Conservation (phyloP, 2,797 vertebrate genomes). For the Lemur catta region DNA sequence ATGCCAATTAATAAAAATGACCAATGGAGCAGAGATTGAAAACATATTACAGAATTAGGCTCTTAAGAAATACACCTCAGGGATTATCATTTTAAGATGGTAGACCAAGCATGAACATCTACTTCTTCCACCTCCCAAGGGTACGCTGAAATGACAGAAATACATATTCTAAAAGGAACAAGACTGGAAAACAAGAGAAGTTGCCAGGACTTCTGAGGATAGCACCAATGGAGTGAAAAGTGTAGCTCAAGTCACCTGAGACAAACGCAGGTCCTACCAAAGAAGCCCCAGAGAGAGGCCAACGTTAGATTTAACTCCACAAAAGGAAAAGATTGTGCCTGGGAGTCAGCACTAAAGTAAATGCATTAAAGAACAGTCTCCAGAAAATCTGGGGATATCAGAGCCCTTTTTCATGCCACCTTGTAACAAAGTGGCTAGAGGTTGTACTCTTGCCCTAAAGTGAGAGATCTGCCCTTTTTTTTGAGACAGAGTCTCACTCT, state of each 20-base stretch:
- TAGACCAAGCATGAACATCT: not conserved
- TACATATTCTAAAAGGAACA: not conserved
- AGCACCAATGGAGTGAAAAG: not conserved
- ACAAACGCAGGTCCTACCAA: not conserved
- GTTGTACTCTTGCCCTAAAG: not conserved
- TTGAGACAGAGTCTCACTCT: too few species aligned
- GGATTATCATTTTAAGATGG: not conserved
- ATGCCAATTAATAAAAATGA: not conserved
- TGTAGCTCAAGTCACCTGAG: not conserved
- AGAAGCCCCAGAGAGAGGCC: not conserved
- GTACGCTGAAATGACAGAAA: not conserved
- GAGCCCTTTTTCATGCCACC: not conserved
- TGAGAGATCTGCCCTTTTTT: not conserved
- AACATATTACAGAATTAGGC: conserved; percentile 27
- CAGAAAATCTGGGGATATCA: not conserved
- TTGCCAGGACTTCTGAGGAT: not conserved
- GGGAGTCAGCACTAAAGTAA: not conserved
- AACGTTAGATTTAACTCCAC: not conserved
- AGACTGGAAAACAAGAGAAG: not conserved
- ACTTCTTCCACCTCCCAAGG: not conserved
- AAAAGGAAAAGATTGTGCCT: not conserved
- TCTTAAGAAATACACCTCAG: not conserved
- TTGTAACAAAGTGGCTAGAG: not conserved
- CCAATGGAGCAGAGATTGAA: conserved; percentile 13
- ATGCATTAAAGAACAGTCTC: not conserved